Percentiles rank a stretch among this genome's conserved stretches.
These are phyloP conservation scores for Harpalus rubripes DNA, from an alignment of 2,888 invertebrate genomes.

Conservation along the genomic window DNA sequence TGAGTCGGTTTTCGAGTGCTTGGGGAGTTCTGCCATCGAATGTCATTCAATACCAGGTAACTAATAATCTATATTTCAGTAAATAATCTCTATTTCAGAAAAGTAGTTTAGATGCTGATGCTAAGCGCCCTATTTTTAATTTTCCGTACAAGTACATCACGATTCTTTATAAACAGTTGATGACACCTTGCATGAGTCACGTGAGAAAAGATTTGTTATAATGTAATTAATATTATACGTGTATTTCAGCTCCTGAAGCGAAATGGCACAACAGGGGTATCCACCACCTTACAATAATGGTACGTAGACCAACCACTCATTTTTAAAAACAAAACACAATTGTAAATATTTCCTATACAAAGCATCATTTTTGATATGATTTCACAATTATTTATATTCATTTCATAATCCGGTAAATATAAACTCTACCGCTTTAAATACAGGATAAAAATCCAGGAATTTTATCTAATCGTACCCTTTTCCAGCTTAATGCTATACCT, in stretches of 20 bases:
- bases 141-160: slow-evolving; percentile 12
- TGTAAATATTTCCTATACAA: background rate
- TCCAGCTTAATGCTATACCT: background rate
- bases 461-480: background rate
- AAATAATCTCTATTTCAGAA: slow-evolving; percentile 1
- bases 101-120: background rate
- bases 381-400: too few species aligned
- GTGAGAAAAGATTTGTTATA: slow-evolving; percentile 14
- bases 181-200: slow-evolving; percentile 30
- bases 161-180: slow-evolving; percentile 1
- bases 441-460: background rate
- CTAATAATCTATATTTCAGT: background rate
- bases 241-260: slow-evolving; percentile 46
- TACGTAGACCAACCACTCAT: background rate
- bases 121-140: slow-evolving; percentile 32
- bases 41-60: slow-evolving; percentile 45
- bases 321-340: background rate
- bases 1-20: slow-evolving; percentile 18
- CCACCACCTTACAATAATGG: slow-evolving; percentile 63
- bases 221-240: slow-evolving; percentile 11
- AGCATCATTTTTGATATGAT: too few species aligned
- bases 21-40: slow-evolving; percentile 2
- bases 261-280: slow-evolving; percentile 62
- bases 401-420: too few species aligned
- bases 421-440: background rate